A percentile compares a stretch with the other conserved stretches of the same genome.
phyloP scores from a whole-genome alignment of 2,888 invertebrate species.

The Fissipunctia ypsillon region DNA sequence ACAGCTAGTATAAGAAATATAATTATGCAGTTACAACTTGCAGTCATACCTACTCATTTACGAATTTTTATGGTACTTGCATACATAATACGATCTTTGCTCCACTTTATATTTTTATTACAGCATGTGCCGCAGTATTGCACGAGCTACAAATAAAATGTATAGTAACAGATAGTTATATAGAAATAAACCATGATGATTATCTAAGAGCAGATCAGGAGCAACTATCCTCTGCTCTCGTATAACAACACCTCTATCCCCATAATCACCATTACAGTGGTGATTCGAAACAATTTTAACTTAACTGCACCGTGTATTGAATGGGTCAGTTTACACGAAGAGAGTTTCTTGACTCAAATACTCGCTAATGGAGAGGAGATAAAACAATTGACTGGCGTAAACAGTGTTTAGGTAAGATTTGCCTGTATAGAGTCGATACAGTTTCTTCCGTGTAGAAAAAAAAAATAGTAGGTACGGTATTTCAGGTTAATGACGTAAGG shows the following conservation, averaged over 20 bases:
- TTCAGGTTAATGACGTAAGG: not conserved
- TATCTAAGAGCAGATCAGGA: conserved; percentile 49
- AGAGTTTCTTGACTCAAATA: not conserved
- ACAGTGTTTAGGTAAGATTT: no score
- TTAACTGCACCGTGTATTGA: conserved; percentile 27
- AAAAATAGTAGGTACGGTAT: no score
- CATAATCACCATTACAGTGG: conserved; percentile 56
- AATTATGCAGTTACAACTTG: not conserved
- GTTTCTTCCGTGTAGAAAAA: no score
- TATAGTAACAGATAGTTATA: conserved; percentile 24
- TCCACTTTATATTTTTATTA: not conserved
- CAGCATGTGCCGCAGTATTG: not conserved
- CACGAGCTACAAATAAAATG: conserved; percentile 1
- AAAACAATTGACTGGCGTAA: no score
- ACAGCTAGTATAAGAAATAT: no score
- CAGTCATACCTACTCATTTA: not conserved
- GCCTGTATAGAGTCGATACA: no score
- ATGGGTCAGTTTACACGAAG: not conserved
- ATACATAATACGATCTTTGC: not conserved
- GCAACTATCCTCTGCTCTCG: conserved; percentile 24
- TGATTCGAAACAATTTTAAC: conserved; percentile 64
- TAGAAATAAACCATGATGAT: conserved; percentile 44
- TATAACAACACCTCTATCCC: conserved; percentile 49
- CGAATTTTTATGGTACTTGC: not conserved
- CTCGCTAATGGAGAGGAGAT: no score